Conservation (phyloP, 35 echinoderm and acorn worm species). For the Ptychodera flava region DNA sequence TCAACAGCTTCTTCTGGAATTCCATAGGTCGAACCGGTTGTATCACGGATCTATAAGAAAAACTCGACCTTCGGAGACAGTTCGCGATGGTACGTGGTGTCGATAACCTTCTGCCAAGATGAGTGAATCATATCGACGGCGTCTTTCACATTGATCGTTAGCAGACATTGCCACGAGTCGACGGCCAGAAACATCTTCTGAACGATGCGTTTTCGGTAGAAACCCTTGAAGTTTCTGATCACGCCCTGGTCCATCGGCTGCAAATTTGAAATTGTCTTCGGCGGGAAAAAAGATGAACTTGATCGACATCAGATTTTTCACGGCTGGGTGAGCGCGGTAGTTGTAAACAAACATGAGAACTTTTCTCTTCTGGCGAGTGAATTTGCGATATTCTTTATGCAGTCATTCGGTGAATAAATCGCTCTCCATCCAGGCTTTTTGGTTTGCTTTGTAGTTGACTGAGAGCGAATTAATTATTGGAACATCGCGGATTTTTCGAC, state of each 20-base stretch:
- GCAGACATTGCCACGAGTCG: background rate
- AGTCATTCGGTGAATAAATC: slow-evolving; percentile 12
- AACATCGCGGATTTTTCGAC: slow-evolving; percentile 12
- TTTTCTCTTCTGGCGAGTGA: background rate
- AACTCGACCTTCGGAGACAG: no score
- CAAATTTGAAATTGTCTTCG: slow-evolving; percentile 16
- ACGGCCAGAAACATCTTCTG: background rate
- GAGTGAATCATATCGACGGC: slow-evolving; percentile 13
- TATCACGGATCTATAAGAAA: no score
- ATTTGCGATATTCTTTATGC: background rate
- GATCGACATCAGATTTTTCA: background rate
- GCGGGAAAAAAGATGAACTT: slow-evolving; percentile 9
- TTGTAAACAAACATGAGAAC: slow-evolving; percentile 29
- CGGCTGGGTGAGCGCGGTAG: slow-evolving; percentile 16
- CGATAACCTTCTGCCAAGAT: slow-evolving; percentile 3
- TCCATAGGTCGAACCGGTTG: no score
- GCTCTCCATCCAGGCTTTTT: slow-evolving; percentile 23
- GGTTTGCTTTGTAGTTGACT: slow-evolving; percentile 15
- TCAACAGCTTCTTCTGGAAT: no score
- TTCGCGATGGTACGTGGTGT: no score
- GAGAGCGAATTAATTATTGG: slow-evolving; percentile 19
- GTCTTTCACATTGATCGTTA: slow-evolving; percentile 4
- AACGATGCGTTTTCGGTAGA: slow-evolving; percentile 9
- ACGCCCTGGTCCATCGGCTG: slow-evolving; percentile 30
- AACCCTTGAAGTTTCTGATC: slow-evolving; percentile 9